phyloP scores from a whole-genome alignment of 1,140 invertebrate genomes.

The Drosophila nikananu region DNA sequence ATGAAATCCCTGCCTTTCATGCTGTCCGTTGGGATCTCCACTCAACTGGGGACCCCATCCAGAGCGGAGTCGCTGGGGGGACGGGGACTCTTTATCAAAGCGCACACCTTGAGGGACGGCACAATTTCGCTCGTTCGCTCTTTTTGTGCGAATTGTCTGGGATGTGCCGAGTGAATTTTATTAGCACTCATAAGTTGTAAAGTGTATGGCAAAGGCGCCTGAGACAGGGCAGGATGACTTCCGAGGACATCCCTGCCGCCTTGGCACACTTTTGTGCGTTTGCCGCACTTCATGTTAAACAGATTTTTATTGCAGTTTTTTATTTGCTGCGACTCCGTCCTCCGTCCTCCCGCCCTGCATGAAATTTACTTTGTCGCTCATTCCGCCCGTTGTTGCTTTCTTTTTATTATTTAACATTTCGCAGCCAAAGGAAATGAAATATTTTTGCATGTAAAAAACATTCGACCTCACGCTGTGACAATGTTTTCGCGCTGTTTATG shows the following conservation, averaged over 20 bases:
- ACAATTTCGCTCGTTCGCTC: conserved; percentile 13
- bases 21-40: conserved; percentile 38
- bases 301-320: conserved; percentile 82
- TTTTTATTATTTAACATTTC: conserved; percentile 80
- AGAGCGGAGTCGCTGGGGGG: conserved; percentile 7
- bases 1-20: conserved; percentile 55
- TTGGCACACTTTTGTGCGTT: conserved; percentile 58
- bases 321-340: conserved; percentile 56
- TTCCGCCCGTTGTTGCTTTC: conserved; percentile 31
- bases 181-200: conserved; percentile 81
- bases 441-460: conserved; percentile 82
- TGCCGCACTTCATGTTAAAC: conserved; percentile 75
- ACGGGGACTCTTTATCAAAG: conserved; percentile 45
- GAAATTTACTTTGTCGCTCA: conserved; percentile 75
- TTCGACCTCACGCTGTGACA: conserved; percentile 79
- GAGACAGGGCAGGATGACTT: conserved; percentile 39
- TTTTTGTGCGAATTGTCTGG: conserved; percentile 47
- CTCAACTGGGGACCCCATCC: conserved; percentile 15
- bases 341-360: conserved; percentile 3
- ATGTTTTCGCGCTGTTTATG: conserved; percentile 78
- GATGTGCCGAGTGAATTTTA: conserved; percentile 78
- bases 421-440: conserved; percentile 80
- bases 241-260: conserved; percentile 29
- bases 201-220: conserved; percentile 61
- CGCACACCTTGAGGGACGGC: conserved; percentile 70